Evolutionary conservation across 2,888 invertebrate genomes (phyloP), one percentile per base, ranked within the genome.

Genomic region (Xestia xanthographa): DNA sequence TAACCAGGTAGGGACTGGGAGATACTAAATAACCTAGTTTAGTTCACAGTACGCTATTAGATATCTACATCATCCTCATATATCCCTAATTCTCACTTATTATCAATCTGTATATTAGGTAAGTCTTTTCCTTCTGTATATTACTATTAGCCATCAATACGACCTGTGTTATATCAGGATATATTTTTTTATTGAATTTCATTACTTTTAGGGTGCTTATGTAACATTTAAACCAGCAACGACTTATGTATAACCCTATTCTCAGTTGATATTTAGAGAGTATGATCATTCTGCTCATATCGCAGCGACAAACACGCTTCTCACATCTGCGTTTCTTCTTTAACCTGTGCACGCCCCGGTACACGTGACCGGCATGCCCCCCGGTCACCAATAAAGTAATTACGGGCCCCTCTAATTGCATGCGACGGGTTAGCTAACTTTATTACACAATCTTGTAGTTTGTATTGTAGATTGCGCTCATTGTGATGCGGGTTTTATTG

Each of bases 361-460:
- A 77, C 75, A 77, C 86, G 88, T 88, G 87, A 86, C 80, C 86
- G 84, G 86, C 86, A 86, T 88, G 85, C 86, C 85, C 70, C 80
- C 81, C 68, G 85, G 86, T 80, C 86, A 88, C 87, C 88, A 88
- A 88, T 87, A 88, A 87, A 87, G 87, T 88, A 84, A 88, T 88
- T 87, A 85, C 87, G 65, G 67, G 71, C 56, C 74, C 65, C 77
- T 76, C 77, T 87, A 87, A 87, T 87, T 88, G 79, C 88, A 87
- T 82, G 72, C 72, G 88, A 85, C 87, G 87, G 88, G 87, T 88
- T 88, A 79, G 77, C 70, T 86, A 87, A 87, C 83, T 86, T 81
- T 86, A 83, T 87, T 79, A 86, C 22, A 78, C 84, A 88, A 83
- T 85, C 87, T 87, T 84, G 85, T 87, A 85, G 85, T 86, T 86